These are phyloP conservation scores for Struthidea cinerea DNA, from an alignment of 2,113 vertebrate genomes.

Conservation along the genomic window DNA sequence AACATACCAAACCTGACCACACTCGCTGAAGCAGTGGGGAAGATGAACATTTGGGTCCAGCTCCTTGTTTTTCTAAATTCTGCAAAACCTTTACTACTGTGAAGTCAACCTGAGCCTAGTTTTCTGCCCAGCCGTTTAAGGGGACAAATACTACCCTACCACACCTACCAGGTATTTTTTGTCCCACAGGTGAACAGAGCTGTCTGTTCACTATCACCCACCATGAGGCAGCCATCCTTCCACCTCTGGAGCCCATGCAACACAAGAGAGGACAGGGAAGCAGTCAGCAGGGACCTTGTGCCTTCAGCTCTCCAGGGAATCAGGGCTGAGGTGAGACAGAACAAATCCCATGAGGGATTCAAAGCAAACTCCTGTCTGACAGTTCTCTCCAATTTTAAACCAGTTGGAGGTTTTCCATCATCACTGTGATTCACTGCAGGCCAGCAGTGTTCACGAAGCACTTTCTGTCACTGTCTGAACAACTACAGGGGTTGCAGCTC, in stretches of 20 bases:
- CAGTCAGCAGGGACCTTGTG: not conserved
- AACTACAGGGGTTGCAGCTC: not conserved
- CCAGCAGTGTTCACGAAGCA: not conserved
- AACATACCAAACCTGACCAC: not conserved
- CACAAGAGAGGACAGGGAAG: not conserved
- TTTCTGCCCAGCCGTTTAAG: not conserved
- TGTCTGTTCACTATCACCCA: not conserved
- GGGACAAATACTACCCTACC: not conserved
- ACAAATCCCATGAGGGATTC: not conserved
- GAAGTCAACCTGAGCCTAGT: not conserved
- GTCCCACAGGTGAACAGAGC: not conserved
- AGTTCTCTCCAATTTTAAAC: not conserved
- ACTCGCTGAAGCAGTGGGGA: not conserved
- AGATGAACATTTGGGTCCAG: not conserved
- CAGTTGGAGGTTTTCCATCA: not conserved
- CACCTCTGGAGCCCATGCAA: not conserved
- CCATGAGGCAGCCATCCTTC: not conserved
- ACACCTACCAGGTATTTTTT: not conserved
- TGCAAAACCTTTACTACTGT: not conserved
- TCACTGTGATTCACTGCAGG: not conserved
- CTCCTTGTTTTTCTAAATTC: not conserved
- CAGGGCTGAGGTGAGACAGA: not conserved
- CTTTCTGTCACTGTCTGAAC: not conserved
- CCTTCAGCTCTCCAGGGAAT: not conserved
- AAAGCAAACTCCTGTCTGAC: not conserved